phyloP scores from a whole-genome alignment of 35 echinoderm and acorn worm genomes.

The Acanthaster planci region DNA sequence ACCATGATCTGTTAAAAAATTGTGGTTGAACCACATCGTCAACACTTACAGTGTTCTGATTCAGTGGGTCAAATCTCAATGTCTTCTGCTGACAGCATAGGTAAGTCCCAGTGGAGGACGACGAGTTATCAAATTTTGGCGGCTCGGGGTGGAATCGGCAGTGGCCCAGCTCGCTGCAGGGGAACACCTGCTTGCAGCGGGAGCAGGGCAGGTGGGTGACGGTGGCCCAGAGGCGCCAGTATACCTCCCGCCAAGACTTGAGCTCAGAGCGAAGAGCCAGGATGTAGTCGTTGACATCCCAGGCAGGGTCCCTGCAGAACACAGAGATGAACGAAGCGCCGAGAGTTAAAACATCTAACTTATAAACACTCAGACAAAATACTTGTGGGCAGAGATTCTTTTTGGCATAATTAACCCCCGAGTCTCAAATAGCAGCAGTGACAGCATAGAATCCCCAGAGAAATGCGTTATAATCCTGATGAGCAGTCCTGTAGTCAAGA shows the following conservation, averaged over 20 bases:
- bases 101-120: constrained; percentile 65
- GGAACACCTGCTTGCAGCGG: constrained; percentile 77
- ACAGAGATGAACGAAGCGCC: background rate
- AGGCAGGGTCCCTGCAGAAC: constrained; percentile 32
- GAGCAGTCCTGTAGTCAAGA: too few species aligned
- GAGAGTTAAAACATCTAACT: background rate
- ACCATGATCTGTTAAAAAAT: background rate
- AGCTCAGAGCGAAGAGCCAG: constrained; percentile 68
- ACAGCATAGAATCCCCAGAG: too few species aligned
- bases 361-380: too few species aligned
- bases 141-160: constrained; percentile 78
- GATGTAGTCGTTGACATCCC: constrained; percentile 89
- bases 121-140: constrained; percentile 60
- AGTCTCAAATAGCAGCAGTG: too few species aligned
- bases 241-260: constrained; percentile 89
- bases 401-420: too few species aligned
- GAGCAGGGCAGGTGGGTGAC: constrained; percentile 77
- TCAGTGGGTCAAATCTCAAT: constrained; percentile 72
- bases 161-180: constrained; percentile 73
- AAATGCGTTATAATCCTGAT: too few species aligned
- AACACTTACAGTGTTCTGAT: constrained; percentile 58
- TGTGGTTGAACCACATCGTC: background rate
- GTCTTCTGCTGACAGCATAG: constrained; percentile 82
- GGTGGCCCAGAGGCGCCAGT: constrained; percentile 90
- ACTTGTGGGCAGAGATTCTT: too few species aligned